Evolutionary conservation across 2,113 vertebrate species (phyloP).

Genomic region (Epinephelus fuscoguttatus): DNA sequence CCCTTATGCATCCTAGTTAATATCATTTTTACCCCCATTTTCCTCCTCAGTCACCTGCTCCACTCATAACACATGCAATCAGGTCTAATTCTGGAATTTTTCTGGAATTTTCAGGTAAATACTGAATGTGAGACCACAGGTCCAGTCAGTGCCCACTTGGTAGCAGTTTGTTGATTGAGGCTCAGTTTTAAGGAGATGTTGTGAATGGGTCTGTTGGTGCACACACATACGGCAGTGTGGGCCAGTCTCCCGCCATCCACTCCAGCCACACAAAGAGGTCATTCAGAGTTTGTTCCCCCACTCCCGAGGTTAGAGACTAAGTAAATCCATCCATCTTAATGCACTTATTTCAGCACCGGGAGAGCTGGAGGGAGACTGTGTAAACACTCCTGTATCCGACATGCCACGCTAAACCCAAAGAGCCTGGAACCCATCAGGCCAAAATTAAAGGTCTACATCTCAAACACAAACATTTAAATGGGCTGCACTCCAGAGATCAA

Average conservation of each 20-base stretch:
- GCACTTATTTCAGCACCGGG: conserved; percentile 81
- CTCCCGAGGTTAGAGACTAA: conserved; percentile 80
- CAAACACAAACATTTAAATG: conserved; percentile 85
- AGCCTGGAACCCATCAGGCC: conserved; percentile 83
- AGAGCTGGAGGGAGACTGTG: conserved; percentile 80
- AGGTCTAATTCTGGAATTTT: not conserved
- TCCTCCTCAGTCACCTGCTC: not conserved
- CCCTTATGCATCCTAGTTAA: not conserved
- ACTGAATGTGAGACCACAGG: not conserved
- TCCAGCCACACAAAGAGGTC: conserved; percentile 79
- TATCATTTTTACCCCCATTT: not conserved
- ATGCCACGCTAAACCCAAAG: conserved; percentile 81
- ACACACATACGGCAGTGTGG: conserved; percentile 47
- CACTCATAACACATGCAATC: not conserved
- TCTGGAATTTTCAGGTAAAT: conserved; percentile 3
- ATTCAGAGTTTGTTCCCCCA: conserved; percentile 80
- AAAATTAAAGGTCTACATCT: conserved; percentile 83
- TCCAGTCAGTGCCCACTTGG: conserved; percentile 24
- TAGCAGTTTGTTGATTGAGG: conserved; percentile 35
- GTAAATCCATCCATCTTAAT: conserved; percentile 86
- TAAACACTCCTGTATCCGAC: conserved; percentile 85
- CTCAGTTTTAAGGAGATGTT: conserved; percentile 45
- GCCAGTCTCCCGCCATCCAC: conserved; percentile 48
- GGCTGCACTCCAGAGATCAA: conserved; percentile 83
- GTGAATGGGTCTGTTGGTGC: conserved; percentile 56